Percentiles rank a stretch among this genome's conserved stretches.
These are phyloP conservation scores for Pithys albifrons DNA, from an alignment of 2,113 vertebrate genomes.

Conservation along the genomic window DNA sequence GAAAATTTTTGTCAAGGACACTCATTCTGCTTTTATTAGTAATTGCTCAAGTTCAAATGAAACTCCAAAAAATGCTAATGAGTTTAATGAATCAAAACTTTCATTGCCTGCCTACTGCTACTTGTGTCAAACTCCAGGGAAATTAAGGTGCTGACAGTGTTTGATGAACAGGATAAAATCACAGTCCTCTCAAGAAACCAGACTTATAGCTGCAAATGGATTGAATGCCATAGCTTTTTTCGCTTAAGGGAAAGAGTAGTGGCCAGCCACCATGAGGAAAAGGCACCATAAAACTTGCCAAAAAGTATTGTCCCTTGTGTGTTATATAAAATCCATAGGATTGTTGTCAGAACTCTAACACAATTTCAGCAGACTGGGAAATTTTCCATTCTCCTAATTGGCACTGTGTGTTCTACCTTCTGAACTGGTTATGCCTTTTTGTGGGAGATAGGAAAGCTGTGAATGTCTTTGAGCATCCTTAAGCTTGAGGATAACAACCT, in stretches of 20 bases:
- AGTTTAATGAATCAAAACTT: slow-evolving; percentile 63
- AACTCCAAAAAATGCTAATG: slow-evolving; percentile 49
- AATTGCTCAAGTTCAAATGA: slow-evolving; percentile 33
- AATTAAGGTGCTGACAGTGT: slow-evolving; percentile 48
- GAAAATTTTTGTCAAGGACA: slow-evolving; percentile 38
- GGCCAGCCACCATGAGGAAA: neutral
- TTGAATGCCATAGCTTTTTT: neutral
- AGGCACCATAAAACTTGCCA: neutral
- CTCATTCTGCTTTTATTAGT: slow-evolving; percentile 22
- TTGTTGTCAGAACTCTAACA: neutral
- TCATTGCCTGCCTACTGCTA: slow-evolving; percentile 3
- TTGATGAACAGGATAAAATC: slow-evolving; percentile 50
- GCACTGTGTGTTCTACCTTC: neutral
- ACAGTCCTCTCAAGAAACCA: neutral
- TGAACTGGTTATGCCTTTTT: neutral
- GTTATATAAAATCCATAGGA: neutral
- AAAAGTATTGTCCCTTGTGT: neutral
- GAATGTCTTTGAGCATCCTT: neutral
- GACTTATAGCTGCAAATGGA: neutral
- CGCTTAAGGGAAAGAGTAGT: neutral
- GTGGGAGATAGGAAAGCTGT: neutral
- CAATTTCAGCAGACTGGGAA: neutral
- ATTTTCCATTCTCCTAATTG: neutral
- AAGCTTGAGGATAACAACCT: neutral
- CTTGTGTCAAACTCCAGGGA: slow-evolving; percentile 42